Conservation (phyloP, 2,113 vertebrate genomes). For the Periophthalmus modestus region DNA sequence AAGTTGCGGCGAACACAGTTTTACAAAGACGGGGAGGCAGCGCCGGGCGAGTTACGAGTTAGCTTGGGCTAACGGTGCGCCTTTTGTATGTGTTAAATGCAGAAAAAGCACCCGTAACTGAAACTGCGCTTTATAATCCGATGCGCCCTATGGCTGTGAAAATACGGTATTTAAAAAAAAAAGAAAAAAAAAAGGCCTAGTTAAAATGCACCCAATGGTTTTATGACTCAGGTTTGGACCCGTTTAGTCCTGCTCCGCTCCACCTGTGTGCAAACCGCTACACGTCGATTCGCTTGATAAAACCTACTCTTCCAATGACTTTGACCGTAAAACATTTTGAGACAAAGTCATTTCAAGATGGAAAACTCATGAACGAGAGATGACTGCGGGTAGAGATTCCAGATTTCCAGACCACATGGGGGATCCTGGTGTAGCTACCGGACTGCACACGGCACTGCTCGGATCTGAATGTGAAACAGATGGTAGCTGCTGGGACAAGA, state of each 20-base stretch:
- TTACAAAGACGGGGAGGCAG: too few relatives aligned
- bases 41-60: too few relatives aligned
- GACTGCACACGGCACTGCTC: background rate
- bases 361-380: background rate
- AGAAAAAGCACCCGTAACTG: too few relatives aligned
- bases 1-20: too few relatives aligned
- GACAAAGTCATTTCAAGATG: background rate
- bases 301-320: background rate
- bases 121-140: too few relatives aligned
- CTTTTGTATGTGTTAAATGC: too few relatives aligned
- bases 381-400: background rate
- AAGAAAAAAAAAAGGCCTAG: too few relatives aligned
- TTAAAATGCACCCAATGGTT: too few relatives aligned
- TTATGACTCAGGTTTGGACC: background rate
- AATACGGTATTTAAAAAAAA: too few relatives aligned
- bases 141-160: too few relatives aligned
- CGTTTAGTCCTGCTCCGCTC: background rate
- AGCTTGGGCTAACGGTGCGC: too few relatives aligned
- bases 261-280: background rate
- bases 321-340: background rate
- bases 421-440: background rate
- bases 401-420: constrained; percentile 6
- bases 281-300: background rate
- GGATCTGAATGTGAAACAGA: constrained; percentile 51
- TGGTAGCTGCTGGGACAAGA: constrained; percentile 24